Percentiles rank a stretch among this genome's conserved stretches.
Evolutionary conservation across 2,797 vertebrate genomes (phyloP).

Genomic region (Perodicticus potto): DNA sequence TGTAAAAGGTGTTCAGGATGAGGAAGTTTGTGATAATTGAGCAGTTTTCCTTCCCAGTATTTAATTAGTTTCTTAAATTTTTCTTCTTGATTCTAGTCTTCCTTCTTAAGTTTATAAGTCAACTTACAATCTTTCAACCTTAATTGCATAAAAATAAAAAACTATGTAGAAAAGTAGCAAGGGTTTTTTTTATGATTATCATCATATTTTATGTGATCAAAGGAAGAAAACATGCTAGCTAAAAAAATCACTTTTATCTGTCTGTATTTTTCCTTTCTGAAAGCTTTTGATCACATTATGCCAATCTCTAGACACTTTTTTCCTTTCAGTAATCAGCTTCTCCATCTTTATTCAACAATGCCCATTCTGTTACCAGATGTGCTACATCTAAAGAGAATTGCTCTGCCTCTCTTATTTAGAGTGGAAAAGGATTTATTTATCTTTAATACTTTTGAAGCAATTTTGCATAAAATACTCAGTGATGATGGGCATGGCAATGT

Average conservation of each 20-base stretch:
- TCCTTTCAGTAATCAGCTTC: slow-evolving; percentile 56
- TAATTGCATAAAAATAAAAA: slow-evolving; percentile 41
- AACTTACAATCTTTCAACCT: slow-evolving; percentile 5
- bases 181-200: slow-evolving; percentile 55
- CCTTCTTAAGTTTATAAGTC: not conserved
- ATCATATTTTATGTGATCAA: slow-evolving; percentile 41
- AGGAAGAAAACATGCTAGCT: slow-evolving; percentile 2
- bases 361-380: slow-evolving; percentile 74
- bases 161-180: not conserved
- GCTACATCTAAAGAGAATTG: slow-evolving; percentile 59
- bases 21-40: not conserved
- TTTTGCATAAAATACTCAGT: slow-evolving; percentile 57
- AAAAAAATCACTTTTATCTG: slow-evolving; percentile 4
- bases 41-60: not conserved
- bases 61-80: slow-evolving; percentile 17
- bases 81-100: slow-evolving; percentile 1
- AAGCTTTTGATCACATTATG: slow-evolving; percentile 59
- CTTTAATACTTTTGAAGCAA: slow-evolving; percentile 62
- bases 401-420: slow-evolving; percentile 44
- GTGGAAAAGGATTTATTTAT: slow-evolving; percentile 65
- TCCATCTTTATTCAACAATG: slow-evolving; percentile 58
- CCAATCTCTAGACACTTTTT: slow-evolving; percentile 42
- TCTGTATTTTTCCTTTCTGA: slow-evolving; percentile 56
- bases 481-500: slow-evolving; percentile 24
- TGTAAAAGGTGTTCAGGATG: not conserved